Conservation (phyloP, 2,797 vertebrate species). For the Sebastiscus tertius region DNA sequence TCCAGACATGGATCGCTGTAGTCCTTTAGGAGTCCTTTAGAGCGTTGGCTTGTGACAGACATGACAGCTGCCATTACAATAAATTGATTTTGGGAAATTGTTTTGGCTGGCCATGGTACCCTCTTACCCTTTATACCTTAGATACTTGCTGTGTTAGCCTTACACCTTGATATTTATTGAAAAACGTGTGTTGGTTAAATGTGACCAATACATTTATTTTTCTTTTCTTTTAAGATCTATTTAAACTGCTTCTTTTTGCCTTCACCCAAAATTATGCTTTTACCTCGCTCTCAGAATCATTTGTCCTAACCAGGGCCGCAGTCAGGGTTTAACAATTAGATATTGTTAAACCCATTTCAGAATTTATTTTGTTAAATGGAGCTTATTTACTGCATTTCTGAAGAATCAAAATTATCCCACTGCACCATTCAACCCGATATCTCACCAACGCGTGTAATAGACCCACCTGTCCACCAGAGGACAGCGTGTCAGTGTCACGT, state of each 20-base stretch:
- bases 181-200: not conserved
- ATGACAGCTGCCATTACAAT: not conserved
- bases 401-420: too few relatives aligned
- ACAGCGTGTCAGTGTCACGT: not conserved
- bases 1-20: not conserved
- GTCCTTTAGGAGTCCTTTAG: not conserved
- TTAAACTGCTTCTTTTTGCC: not conserved
- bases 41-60: not conserved
- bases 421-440: too few relatives aligned
- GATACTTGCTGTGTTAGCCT: not conserved
- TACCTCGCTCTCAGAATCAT: accelerated
- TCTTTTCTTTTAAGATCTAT: not conserved
- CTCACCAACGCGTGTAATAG: not conserved
- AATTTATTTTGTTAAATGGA: too few relatives aligned
- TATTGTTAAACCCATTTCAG: too few relatives aligned
- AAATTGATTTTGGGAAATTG: constrained; percentile 4
- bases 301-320: not conserved
- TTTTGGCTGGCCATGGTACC: constrained; percentile 2
- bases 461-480: not conserved
- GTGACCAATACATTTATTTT: not conserved
- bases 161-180: not conserved
- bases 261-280: not conserved
- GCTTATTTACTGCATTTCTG: not conserved
- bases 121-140: not conserved
- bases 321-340: not conserved